Percentiles rank a stretch among this genome's conserved stretches.
Evolutionary conservation across 2,888 invertebrate species (phyloP).

Genomic region (Sussaba pulchella): DNA sequence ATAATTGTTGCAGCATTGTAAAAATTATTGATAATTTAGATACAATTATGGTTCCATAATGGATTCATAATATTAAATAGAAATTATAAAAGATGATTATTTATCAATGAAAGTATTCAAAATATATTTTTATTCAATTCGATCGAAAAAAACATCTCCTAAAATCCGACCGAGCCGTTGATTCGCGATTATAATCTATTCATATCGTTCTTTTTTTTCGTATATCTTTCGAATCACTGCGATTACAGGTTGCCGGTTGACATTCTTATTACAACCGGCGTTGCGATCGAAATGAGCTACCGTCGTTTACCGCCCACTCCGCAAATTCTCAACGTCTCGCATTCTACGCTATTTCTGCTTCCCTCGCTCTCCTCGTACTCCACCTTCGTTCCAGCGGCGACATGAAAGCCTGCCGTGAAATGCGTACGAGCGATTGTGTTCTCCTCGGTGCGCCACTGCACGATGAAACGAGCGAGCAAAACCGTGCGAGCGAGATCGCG

Average conservation of each 20-base stretch:
- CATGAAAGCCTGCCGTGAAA: conserved; percentile 78
- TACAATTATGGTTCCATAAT: no score
- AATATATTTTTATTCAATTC: no score
- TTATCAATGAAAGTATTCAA: no score
- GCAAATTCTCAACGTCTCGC: conserved; percentile 49
- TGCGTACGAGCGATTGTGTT: conserved; percentile 78
- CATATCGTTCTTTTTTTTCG: conserved; percentile 52
- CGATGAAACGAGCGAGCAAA: conserved; percentile 42
- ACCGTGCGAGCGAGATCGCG: conserved; percentile 37
- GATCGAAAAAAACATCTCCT: no score
- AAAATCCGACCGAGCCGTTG: no score
- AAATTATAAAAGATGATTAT: conserved; percentile 4
- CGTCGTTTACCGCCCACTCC: conserved; percentile 66
- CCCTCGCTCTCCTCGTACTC: conserved; percentile 35
- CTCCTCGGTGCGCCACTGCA: conserved; percentile 64
- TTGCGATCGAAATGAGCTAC: conserved; percentile 70
- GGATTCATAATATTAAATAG: neutral
- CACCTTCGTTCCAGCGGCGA: conserved; percentile 75
- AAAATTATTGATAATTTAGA: no score
- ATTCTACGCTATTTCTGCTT: conserved; percentile 48
- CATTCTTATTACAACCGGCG: conserved; percentile 72
- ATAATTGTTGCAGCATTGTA: no score
- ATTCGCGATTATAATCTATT: no score
- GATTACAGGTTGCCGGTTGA: conserved; percentile 73
- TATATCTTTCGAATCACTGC: no score